Base-by-base conservation (phyloP, 2,113 vertebrate genomes). In the Agapornis roseicollis region DNA sequence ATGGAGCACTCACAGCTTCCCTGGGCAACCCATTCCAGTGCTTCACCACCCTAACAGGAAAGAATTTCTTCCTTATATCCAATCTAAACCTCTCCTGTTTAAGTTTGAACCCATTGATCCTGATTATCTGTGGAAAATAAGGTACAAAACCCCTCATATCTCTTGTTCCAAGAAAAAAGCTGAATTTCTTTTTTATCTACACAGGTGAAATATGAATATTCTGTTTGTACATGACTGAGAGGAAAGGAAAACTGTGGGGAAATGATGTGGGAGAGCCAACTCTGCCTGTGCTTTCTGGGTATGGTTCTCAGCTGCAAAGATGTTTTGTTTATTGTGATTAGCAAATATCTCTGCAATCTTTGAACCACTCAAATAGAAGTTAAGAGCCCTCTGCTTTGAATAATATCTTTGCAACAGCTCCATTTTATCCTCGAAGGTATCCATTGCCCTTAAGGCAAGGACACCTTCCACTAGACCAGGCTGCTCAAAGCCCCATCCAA, bases 301-400 rank as follows among this genome's bases (percentile, higher is more conserved):
- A 46, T 11, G 49, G 15, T 42, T 86, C 41, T 87, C 52, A 69
- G 41, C 49, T 80, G 39, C 35, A 52, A 52, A 49, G 47, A 64
- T 79, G 72, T 77, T 81, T 85, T 89, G 27, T 93, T 89, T 76
- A 83, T 42, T 35, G 28, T 15, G n/a, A 61, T 83, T 63, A 83
- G 58, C 41, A 88, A 77, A 23, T 41, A 85, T 25, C 27, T 88
- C 79, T 80, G 80, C 42, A 49, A 24, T 68, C n/a, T 78, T 58
- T 28, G 55, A 92, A 66, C 39, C 15, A 74, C 42, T 87, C 8
- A 2, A 69, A 88, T 0, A 85, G 39, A 76, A 81, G 3, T 65
- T n/a, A 44, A 74, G 49, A 85, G 23, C 8, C 16, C 41, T 61
- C 66, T 72, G 29, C 35, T 80, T 77, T 56, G 53, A 88, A 78